Evolutionary conservation across 2,888 invertebrate species (phyloP).

Genomic region (Chrysopilus asiliformis): DNA sequence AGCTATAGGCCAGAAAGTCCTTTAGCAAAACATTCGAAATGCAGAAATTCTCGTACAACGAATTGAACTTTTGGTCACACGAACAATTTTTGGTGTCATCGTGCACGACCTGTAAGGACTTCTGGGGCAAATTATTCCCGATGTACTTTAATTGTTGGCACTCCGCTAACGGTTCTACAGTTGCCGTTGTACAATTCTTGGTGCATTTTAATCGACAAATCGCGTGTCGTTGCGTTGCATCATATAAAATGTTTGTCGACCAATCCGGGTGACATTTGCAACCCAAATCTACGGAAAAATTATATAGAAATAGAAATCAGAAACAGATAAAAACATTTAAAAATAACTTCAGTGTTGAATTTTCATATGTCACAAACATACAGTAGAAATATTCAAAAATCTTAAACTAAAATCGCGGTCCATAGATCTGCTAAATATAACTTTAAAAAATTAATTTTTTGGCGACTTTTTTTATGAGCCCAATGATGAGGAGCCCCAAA

Average conservation of each 20-base stretch:
- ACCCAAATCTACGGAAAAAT: slow-evolving; percentile 28
- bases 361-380: too few relatives aligned
- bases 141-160: slow-evolving; percentile 25
- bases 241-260: slow-evolving; percentile 21
- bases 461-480: too few relatives aligned
- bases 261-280: slow-evolving; percentile 35
- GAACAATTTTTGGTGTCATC: slow-evolving; percentile 16
- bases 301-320: too few relatives aligned
- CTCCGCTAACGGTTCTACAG: slow-evolving; percentile 3
- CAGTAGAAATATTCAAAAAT: too few relatives aligned
- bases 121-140: slow-evolving; percentile 11
- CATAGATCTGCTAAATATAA: too few relatives aligned
- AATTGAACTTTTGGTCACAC: slow-evolving; percentile 27
- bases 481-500: too few relatives aligned
- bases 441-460: too few relatives aligned
- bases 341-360: too few relatives aligned
- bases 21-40: slow-evolving; percentile 26
- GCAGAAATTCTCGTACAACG: slow-evolving; percentile 27
- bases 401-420: too few relatives aligned
- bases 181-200: slow-evolving; percentile 7
- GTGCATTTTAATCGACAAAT: slow-evolving; percentile 19
- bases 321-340: too few relatives aligned
- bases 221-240: slow-evolving; percentile 22
- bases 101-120: slow-evolving; percentile 13
- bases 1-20: slow-evolving; percentile 25